phyloP scores from a whole-genome alignment of 1,140 invertebrate genomes.

The Ephestia elutella region DNA sequence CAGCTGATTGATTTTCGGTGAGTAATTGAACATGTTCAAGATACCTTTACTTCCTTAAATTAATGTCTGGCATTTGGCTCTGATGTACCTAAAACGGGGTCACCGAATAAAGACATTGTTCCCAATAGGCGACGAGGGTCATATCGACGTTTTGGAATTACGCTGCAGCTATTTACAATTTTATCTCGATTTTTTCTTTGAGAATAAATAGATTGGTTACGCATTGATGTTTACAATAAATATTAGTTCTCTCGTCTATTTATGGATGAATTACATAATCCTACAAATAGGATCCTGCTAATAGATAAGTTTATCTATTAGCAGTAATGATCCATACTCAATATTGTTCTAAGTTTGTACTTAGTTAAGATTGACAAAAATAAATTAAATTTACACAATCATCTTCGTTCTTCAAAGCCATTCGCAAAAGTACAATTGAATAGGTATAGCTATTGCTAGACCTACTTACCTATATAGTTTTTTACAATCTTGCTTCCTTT shows the following conservation, averaged over 20 bases:
- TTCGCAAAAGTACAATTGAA: no score
- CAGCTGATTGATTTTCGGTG: not conserved
- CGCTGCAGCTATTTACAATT: not conserved
- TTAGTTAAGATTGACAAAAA: no score
- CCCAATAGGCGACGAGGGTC: not conserved
- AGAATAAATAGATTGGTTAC: not conserved
- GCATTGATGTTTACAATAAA: no score
- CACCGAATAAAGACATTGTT: constrained; percentile 3
- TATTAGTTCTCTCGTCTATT: no score
- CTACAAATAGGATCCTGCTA: no score
- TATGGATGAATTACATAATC: no score
- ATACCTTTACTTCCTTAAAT: not conserved
- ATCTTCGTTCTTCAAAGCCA: no score
- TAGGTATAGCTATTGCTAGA: no score
- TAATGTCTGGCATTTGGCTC: not conserved
- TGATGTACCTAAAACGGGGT: not conserved
- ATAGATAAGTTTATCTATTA: no score
- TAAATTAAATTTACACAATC: no score
- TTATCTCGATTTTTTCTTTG: not conserved
- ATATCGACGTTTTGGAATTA: not conserved
- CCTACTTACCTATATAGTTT: not conserved
- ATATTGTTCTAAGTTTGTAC: no score
- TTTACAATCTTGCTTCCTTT: not conserved
- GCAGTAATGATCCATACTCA: no score
- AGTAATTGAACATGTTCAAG: not conserved